These are phyloP conservation scores for Apeira syringaria DNA, from an alignment of 2,888 invertebrate species.

Conservation along the genomic window DNA sequence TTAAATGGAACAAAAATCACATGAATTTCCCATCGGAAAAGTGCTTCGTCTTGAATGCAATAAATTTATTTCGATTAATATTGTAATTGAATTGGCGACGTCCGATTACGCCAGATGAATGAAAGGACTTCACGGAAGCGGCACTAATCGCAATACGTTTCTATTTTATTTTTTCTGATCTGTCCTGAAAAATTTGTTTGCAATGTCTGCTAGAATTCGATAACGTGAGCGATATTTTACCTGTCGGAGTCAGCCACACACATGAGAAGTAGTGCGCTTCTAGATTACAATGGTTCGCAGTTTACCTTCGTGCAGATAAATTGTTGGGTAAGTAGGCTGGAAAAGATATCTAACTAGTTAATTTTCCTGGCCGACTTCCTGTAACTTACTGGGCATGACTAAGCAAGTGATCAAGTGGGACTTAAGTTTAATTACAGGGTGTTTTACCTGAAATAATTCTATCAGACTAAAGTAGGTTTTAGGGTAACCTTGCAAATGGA, in stretches of 20 bases:
- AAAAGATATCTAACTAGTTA: slow-evolving; percentile 4
- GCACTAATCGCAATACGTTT: slow-evolving; percentile 12
- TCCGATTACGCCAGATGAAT: slow-evolving; percentile 28
- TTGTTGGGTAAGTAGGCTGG: slow-evolving; percentile 12
- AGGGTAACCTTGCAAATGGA: too few species aligned
- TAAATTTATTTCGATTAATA: slow-evolving; percentile 28
- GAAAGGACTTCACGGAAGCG: slow-evolving; percentile 24
- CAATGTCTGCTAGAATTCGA: slow-evolving; percentile 26
- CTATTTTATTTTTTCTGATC: slow-evolving; percentile 15
- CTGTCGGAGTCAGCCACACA: slow-evolving; percentile 22
- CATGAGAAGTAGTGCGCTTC: slow-evolving; percentile 8
- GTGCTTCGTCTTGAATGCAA: slow-evolving; percentile 23
- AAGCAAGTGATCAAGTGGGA: not conserved
- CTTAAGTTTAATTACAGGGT: not conserved
- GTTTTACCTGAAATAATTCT: not conserved
- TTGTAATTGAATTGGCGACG: slow-evolving; percentile 30
- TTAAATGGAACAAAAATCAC: slow-evolving; percentile 12
- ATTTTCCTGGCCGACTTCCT: slow-evolving; percentile 1
- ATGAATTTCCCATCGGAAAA: slow-evolving; percentile 12
- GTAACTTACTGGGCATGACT: not conserved
- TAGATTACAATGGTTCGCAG: slow-evolving; percentile 17
- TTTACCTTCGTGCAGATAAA: slow-evolving; percentile 18
- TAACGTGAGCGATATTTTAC: slow-evolving; percentile 27
- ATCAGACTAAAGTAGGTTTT: not conserved
- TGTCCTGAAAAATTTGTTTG: slow-evolving; percentile 27